Base-by-base conservation (phyloP, 2,888 invertebrate genomes). In the Ophraella communa region DNA sequence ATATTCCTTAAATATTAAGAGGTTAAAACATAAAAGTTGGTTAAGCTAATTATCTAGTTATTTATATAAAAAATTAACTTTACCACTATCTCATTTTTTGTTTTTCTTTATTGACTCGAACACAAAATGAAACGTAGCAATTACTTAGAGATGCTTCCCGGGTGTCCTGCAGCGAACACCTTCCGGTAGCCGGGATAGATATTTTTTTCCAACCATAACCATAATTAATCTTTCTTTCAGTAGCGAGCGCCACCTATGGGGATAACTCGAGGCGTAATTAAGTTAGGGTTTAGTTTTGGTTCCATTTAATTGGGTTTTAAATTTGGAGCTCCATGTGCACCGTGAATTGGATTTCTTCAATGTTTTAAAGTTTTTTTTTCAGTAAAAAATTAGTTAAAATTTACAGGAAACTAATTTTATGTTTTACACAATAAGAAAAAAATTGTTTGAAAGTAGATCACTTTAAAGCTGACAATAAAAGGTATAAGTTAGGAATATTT, bases 201-300 rank as follows among this genome's bases (percentile, higher is more conserved):
- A 53, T 59, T 47, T 49, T 62, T 68, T 58, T 59, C 51, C 24
- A 54, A 55, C 59, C 69, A 42, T 69, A 64, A 65, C 67, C 66
- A 62, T 70, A 71, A 75, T 75, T 73, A 75, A 74, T 75, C 73
- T 73, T 71, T 67, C 71, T 75, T 73, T 73, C 75, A 69, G 75
- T 75, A 75, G 75, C 75, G 67, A 65, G 59, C 68, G 68, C 73
- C 73, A 70, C 75, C 75, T 73, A 74, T 72, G 23, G 75, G 65
- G 74, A 69, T 73, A 75, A 75, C 49, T 49, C 49, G 49, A 23
- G 49, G 27, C n/a, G 7, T 49, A 49, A 49, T 49, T 49, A 49
- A 27, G 49, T 49, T 49, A 17, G 24, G 49, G 49, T 17, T 49
- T 7, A 14, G 20, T 17, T 24, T 45, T 14, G 39, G 17, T 14